Evolutionary conservation across 2,797 vertebrate genomes (phyloP).

Genomic region (Notamacropus eugenii): DNA sequence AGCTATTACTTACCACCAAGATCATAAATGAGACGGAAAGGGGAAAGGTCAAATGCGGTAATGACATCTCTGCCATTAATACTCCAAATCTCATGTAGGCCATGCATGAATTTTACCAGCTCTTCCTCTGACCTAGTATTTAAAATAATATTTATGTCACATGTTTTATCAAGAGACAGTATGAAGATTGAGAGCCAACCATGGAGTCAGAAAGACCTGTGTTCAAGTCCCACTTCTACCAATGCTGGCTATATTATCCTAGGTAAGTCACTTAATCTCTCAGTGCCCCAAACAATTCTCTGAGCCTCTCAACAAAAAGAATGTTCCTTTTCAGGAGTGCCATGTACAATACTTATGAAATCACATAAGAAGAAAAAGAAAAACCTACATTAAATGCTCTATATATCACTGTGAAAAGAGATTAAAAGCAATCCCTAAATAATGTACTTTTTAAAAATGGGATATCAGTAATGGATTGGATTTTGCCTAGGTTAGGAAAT

Average conservation of each 20-base stretch:
- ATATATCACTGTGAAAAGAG: not conserved
- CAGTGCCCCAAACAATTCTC: not conserved
- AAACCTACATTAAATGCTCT: not conserved
- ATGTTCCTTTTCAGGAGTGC: not conserved
- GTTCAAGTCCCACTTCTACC: not conserved
- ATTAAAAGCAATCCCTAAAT: not conserved
- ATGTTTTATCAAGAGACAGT: not conserved
- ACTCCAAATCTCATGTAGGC: constrained; percentile 92
- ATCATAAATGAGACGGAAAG: constrained; percentile 88
- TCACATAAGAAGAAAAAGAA: not conserved
- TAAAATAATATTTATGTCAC: constrained; percentile 28
- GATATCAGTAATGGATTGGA: not conserved
- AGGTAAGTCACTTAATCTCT: not conserved
- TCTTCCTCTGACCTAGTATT: constrained; percentile 90
- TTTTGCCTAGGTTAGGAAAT: not conserved
- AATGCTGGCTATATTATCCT: not conserved
- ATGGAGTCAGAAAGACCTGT: not conserved
- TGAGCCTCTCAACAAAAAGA: not conserved
- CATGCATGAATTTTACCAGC: constrained; percentile 89
- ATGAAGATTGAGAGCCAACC: not conserved
- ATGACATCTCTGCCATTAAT: constrained; percentile 89
- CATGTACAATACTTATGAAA: not conserved
- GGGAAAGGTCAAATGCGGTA: constrained; percentile 86
- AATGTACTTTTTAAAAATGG: not conserved
- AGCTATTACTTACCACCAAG: constrained; percentile 85